These are phyloP conservation scores for Geodia barretti DNA, from an alignment of 37 sponge, comb jelly and placozoan genomes.

Conservation along the genomic window DNA sequence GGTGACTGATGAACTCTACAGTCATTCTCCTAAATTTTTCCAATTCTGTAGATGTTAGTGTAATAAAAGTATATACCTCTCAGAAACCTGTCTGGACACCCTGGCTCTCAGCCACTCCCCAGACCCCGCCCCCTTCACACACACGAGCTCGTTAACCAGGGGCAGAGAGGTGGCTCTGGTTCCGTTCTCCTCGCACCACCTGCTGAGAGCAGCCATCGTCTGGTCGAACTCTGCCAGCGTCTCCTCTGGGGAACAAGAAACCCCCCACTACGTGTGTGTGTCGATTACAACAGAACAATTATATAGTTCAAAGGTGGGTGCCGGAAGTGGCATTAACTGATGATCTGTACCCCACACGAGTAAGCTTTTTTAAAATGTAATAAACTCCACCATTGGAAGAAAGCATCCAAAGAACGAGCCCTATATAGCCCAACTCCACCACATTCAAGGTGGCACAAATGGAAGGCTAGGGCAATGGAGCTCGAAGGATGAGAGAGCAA, in stretches of 20 bases:
- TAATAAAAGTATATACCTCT: background rate
- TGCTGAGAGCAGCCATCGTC: background rate
- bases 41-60: background rate
- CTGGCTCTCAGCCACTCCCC: slow-evolving; percentile 19
- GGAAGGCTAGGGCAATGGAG: too few species aligned
- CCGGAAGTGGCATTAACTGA: too few species aligned
- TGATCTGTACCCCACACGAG: too few species aligned
- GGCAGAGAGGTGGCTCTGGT: background rate
- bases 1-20: too few species aligned
- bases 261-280: background rate
- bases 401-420: too few species aligned
- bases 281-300: background rate
- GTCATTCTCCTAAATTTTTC: too few species aligned
- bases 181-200: slow-evolving; percentile 4
- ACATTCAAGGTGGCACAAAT: too few species aligned
- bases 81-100: background rate
- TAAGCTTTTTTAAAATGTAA: too few species aligned
- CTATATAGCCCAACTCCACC: too few species aligned
- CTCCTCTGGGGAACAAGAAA: slow-evolving; percentile 1
- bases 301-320: too few species aligned
- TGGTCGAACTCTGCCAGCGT: slow-evolving; percentile 17
- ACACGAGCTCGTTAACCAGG: background rate
- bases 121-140: background rate
- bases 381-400: too few species aligned
- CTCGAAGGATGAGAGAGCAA: too few species aligned